phyloP scores from a whole-genome alignment of 2,113 vertebrate genomes.

The Austrofundulus limnaeus region DNA sequence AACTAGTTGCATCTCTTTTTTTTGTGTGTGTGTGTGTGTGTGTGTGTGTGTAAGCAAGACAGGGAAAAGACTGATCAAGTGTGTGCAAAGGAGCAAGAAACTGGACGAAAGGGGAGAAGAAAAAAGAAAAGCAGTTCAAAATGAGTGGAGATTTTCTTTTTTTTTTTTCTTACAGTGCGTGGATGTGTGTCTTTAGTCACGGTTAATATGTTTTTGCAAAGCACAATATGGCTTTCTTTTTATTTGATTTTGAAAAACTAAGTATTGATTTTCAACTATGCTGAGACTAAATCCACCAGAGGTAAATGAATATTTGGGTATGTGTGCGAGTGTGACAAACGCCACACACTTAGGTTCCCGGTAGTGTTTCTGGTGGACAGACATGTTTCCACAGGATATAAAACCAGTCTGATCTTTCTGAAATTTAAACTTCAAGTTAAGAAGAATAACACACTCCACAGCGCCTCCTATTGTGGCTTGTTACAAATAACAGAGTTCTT shows the following conservation, averaged over 20 bases:
- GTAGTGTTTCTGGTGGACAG: constrained; percentile 59
- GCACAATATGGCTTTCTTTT: not conserved
- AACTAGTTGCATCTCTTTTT: constrained; percentile 1
- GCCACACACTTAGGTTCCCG: constrained; percentile 60
- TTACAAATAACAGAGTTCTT: constrained; percentile 25
- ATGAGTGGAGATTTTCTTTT: not conserved
- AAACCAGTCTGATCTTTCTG: constrained; percentile 62
- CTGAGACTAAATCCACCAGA: constrained; percentile 15
- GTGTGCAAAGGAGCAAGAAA: constrained; percentile 12
- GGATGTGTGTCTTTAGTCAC: not conserved
- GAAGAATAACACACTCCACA: constrained; percentile 53
- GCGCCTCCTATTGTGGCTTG: constrained; percentile 64
- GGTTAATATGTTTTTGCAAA: too few relatives aligned
- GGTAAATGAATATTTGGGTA: constrained; percentile 12
- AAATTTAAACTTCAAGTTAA: constrained; percentile 29
- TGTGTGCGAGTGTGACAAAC: constrained; percentile 38
- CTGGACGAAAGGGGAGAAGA: not conserved
- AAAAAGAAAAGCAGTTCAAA: not conserved
- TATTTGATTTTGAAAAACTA: constrained; percentile 1
- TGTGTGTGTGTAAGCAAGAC: constrained; percentile 15
- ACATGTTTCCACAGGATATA: constrained; percentile 74
- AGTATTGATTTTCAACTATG: constrained; percentile 3
- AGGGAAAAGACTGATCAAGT: constrained; percentile 1
- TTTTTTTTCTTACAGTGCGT: constrained; percentile 5
- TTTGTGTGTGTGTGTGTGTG: constrained; percentile 29